Evolutionary conservation across 2,797 vertebrate species (phyloP).

Genomic region (Phyllotis vaccarum): DNA sequence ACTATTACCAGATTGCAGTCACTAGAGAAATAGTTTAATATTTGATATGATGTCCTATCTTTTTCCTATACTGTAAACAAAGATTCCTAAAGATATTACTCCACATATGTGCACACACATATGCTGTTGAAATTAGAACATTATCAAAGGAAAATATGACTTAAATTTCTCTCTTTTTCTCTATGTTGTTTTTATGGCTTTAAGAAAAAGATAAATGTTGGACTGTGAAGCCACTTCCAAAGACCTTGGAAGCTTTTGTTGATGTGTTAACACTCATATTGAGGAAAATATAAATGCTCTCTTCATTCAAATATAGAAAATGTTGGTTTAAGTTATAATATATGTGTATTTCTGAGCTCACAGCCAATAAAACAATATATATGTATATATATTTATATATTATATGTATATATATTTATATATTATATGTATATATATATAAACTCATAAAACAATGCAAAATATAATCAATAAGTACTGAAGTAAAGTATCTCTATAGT

Average conservation of each 20-base stretch:
- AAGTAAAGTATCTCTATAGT: background rate
- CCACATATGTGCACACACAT: background rate
- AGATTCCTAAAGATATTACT: background rate
- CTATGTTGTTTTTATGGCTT: background rate
- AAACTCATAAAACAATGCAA: background rate
- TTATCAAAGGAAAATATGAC: background rate
- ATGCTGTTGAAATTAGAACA: background rate
- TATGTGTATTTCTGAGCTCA: background rate
- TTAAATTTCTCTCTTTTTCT: constrained; percentile 22
- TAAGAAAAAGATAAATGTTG: background rate
- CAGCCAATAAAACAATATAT: background rate
- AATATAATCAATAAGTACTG: background rate
- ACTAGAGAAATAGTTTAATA: constrained; percentile 3
- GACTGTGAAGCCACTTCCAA: background rate
- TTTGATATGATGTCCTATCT: background rate
- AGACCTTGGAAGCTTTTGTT: background rate
- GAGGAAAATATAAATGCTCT: background rate
- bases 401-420: no score
- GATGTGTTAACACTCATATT: background rate
- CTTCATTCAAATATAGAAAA: background rate
- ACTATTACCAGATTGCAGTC: constrained; percentile 8
- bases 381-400: no score
- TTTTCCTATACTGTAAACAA: background rate
- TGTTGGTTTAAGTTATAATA: background rate
- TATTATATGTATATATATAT: no score